Conservation (phyloP, 2,113 vertebrate genomes). For the Bubo blakistoni region DNA sequence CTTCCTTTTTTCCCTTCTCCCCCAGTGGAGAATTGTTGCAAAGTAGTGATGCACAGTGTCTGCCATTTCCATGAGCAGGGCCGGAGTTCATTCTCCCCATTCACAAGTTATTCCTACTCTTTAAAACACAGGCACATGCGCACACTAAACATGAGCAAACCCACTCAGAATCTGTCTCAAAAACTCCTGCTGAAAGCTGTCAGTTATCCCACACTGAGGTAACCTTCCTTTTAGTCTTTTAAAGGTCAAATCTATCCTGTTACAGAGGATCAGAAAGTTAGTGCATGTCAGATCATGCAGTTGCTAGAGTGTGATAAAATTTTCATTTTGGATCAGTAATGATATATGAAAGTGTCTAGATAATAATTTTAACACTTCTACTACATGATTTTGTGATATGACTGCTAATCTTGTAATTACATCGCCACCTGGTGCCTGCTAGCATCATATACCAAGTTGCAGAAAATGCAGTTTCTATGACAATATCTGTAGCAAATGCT, state of each 20-base stretch:
- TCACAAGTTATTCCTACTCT: not conserved
- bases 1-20: not conserved
- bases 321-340: not conserved
- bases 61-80: not conserved
- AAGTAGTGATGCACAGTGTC: not conserved
- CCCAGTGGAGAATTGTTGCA: not conserved
- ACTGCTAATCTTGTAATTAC: not conserved
- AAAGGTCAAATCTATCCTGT: not conserved
- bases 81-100: not conserved
- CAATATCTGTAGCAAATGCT: not conserved
- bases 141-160: not conserved
- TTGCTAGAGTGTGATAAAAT: not conserved
- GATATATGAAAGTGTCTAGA: not conserved
- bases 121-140: not conserved
- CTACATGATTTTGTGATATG: not conserved
- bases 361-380: not conserved
- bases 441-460: not conserved
- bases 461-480: not conserved
- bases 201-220: not conserved
- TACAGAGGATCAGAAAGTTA: not conserved
- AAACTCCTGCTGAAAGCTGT: not conserved
- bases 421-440: slow-evolving; percentile 54
- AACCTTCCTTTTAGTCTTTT: not conserved
- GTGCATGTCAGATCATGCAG: not conserved
- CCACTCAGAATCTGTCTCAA: not conserved